Base-by-base conservation (phyloP, 2,888 invertebrate species). In the Pandemis heparana region DNA sequence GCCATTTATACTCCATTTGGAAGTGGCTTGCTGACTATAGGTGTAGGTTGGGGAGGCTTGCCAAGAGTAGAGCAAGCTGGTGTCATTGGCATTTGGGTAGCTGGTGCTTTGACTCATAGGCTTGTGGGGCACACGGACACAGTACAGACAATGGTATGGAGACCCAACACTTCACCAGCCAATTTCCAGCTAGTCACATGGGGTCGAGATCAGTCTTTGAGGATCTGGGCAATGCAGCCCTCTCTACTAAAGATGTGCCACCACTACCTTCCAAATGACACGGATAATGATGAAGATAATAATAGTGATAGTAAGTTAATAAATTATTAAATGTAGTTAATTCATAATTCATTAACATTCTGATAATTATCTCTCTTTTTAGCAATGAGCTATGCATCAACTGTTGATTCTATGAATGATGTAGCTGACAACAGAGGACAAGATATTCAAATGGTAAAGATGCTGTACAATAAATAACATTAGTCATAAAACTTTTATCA, bases 101-200 rank as follows among this genome's bases (percentile, higher is more conserved):
- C 92, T 12, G 94, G 94, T 1, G 91, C 97, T 56, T 97, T 98
- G 1, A 97, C 98, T 61, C 98, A 98, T 85, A 97, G 98, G 41
- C 97, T 99, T 87, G 97, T 98, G n/a, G 99, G 99, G 0, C 99
- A 99, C 84, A 97, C 97, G 8, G 99, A 99, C 92, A 98, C 98
- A 61, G 98, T 99, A 7, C 95, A 99, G 74, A 99, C 99, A 83
- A 99, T 99, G 95, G 98, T 98, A 77, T 99, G 99, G 99, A 95
- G 98, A 69, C 97, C 97, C 76, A 96, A 96, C 83, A 85, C 92
- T 87, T 95, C 95, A 75, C 95, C 95, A 61, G 93, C 95, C 16
- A 97, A 97, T 83, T 97, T 96, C 84, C 98, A 99, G 87, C 92
- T 99, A 62, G 97, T 99, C 0, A 99, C 99, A 1, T 99, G 99